Evolutionary conservation across 2,888 invertebrate species (phyloP), one percentile per base, ranked within the genome.

Genomic region (Torymus texanus): DNA sequence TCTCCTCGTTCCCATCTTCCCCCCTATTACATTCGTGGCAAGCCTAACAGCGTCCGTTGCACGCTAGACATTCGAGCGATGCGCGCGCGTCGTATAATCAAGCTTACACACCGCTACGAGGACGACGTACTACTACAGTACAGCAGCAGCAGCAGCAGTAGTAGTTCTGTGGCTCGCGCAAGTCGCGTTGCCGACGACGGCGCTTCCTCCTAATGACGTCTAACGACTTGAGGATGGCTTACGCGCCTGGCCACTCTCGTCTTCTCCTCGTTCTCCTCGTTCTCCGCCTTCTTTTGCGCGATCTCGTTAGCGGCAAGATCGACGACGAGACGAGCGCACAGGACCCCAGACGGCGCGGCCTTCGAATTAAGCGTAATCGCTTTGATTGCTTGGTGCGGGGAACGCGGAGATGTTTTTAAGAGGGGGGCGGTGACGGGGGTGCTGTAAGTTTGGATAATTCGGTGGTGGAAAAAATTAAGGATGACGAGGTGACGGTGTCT

Each of bases 321-420:
- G 24, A 41, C 53, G 50, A 14, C 58, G 50, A 10, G 16, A 8
- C 29, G 53, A n/a, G 50, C 55, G 10, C 53, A 21, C 18, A 0
- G 8, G 50, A 18, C 0, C 1, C 16, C 18, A 16, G 59, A 55
- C 53, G 66, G n/a, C 50, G 16, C 5, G 16, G 55, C 29, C 41
- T 58, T 16, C 78, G 70, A 61, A 79, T 79, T 75, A 79, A 78
- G 18, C 62, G 73, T 68, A 78, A 79, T 79, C 68, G 2, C 77
- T 77, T 71, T 77, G 77, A 77, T 77, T 77, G 77, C 71, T 21
- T 3, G 29, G 18, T 53, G 50, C 21, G 11, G 51, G 13, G 2
- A 21, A 21, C 21, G 51, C 18, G 50, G 14, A 10, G 58, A 12
- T 56, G 63, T 56, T 59, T 63, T 65, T 51, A 50, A 8, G 51